Percentiles rank a stretch among this genome's conserved stretches.
These are phyloP conservation scores for Lepus timidus DNA, from an alignment of 2,113 vertebrate species.

Conservation along the genomic window DNA sequence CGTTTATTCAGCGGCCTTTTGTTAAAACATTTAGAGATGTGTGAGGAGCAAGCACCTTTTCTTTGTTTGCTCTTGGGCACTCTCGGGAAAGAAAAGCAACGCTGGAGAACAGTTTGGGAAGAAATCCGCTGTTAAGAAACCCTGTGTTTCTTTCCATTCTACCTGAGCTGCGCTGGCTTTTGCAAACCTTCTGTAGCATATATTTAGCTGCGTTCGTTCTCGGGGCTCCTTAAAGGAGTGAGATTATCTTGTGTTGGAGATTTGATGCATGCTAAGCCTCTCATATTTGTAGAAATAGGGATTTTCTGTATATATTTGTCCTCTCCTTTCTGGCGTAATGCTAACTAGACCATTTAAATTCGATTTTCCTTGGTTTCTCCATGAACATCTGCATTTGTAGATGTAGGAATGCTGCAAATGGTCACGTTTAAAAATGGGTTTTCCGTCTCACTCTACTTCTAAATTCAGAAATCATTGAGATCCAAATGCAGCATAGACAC, in stretches of 20 bases:
- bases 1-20: conserved; percentile 86
- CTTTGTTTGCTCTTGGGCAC: conserved; percentile 69
- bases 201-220: conserved; percentile 52
- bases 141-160: conserved; percentile 47
- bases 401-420: neutral
- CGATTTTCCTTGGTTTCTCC: conserved; percentile 1
- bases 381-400: conserved; percentile 46
- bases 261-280: conserved; percentile 23
- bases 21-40: conserved; percentile 84
- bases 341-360: conserved; percentile 50
- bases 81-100: conserved; percentile 62
- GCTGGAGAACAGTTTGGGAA: conserved; percentile 64
- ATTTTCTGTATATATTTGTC: conserved; percentile 4
- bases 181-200: neutral
- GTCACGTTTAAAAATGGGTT: conserved; percentile 11
- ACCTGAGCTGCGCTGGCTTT: conserved; percentile 9
- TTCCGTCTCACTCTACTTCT: neutral
- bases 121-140: conserved; percentile 55
- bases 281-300: conserved; percentile 39
- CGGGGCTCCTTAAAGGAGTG: neutral
- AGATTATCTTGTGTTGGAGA: conserved; percentile 56
- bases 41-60: conserved; percentile 69
- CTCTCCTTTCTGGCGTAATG: neutral
- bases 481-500: neutral
- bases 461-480: neutral